Percentiles rank a stretch among this genome's conserved stretches.
phyloP scores from a whole-genome alignment of 2,888 invertebrate genomes.

The Troides aeacus region DNA sequence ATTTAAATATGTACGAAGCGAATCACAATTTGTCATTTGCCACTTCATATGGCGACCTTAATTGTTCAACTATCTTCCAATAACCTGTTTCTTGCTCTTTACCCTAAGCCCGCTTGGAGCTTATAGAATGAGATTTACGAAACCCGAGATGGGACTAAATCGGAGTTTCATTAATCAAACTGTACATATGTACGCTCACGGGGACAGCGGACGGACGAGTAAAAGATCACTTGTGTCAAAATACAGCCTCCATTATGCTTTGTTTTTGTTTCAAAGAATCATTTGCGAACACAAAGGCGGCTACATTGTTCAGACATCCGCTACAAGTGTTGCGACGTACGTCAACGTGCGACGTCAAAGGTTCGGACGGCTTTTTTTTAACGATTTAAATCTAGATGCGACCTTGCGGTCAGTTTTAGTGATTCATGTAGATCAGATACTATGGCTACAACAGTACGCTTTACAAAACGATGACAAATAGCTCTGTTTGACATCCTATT shows the following conservation, averaged over 20 bases:
- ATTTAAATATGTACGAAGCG: conserved; percentile 8
- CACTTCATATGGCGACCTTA: conserved; percentile 13
- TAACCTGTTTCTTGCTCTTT: conserved; percentile 19
- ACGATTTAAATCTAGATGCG: conserved; percentile 31
- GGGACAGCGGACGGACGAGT: conserved; percentile 55
- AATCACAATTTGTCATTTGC: neutral
- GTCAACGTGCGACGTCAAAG: conserved; percentile 66
- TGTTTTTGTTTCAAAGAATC: conserved; percentile 64
- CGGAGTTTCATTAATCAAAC: conserved; percentile 59
- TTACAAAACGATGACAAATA: conserved; percentile 5
- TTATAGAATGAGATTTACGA: conserved; percentile 14
- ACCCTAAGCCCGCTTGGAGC: neutral
- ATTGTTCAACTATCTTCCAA: conserved; percentile 24
- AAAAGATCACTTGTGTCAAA: conserved; percentile 64
- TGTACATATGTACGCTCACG: conserved; percentile 40
- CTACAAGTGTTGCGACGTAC: conserved; percentile 68
- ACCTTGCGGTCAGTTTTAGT: conserved; percentile 37
- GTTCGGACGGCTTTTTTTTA: conserved; percentile 53
- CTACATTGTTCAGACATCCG: conserved; percentile 59
- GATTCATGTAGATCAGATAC: conserved; percentile 33
- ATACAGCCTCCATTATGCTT: conserved; percentile 62
- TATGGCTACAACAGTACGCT: conserved; percentile 10
- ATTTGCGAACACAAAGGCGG: conserved; percentile 57
- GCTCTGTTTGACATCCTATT: conserved; percentile 11
- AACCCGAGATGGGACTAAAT: conserved; percentile 16